These are phyloP conservation scores for Archocentrus centrarchus DNA, from an alignment of 2,113 vertebrate species.

Conservation along the genomic window DNA sequence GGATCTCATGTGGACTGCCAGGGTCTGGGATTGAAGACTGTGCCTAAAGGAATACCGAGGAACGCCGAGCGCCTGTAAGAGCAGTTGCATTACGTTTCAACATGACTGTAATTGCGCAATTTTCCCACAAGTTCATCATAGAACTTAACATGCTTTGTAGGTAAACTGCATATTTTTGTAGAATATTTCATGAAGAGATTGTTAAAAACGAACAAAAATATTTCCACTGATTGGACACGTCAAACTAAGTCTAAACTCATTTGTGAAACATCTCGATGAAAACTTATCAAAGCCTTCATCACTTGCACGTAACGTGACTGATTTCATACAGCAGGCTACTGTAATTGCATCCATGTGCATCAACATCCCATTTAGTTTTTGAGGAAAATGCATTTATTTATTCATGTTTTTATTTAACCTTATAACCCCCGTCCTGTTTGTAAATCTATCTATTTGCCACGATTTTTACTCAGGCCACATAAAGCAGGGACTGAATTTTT, in stretches of 20 bases:
- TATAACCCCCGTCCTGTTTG: rapidly evolving
- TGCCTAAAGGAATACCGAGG: constrained; percentile 93
- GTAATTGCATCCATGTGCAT: neutral
- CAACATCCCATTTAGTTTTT: neutral
- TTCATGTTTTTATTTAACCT: neutral
- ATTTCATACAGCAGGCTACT: neutral
- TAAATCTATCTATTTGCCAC: neutral
- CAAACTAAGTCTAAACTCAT: neutral
- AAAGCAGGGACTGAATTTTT: neutral
- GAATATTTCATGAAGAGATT: neutral
- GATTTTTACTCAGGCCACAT: neutral
- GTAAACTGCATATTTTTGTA: neutral
- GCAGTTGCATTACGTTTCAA: neutral
- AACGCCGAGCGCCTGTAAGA: constrained; percentile 97
- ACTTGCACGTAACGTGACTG: neutral
- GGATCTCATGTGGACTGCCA: constrained; percentile 98
- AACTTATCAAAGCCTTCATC: neutral
- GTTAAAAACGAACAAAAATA: neutral
- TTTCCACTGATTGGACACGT: neutral
- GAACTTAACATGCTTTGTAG: neutral
- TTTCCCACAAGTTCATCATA: neutral
- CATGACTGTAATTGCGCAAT: neutral
- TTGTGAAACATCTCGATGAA: neutral
- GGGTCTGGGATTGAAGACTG: constrained; percentile 88
- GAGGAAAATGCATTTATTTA: neutral